Conservation (phyloP, 2,113 vertebrate genomes). For the Stictonetta naevosa region DNA sequence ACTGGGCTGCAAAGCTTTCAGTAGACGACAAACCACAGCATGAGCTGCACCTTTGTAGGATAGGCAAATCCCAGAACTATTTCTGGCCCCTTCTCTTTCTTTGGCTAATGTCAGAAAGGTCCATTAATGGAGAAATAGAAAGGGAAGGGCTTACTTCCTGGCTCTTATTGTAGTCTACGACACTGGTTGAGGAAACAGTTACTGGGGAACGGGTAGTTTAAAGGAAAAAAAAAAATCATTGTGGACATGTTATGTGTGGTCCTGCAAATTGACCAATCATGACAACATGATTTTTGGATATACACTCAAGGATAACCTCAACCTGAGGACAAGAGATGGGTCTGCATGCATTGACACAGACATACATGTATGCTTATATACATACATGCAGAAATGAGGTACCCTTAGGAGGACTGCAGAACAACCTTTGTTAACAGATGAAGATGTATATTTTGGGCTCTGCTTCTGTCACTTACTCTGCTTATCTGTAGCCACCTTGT, state of each 20-base stretch:
- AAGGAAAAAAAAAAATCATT: background rate
- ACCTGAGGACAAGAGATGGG: background rate
- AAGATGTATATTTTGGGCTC: background rate
- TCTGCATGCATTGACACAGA: background rate
- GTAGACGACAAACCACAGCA: background rate
- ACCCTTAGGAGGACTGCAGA: background rate
- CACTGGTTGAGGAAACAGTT: background rate
- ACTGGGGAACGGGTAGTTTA: background rate
- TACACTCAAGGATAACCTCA: accelerated
- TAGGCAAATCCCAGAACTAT: background rate
- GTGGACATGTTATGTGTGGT: background rate
- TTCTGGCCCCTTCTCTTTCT: background rate
- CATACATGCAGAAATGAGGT: background rate
- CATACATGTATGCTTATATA: background rate
- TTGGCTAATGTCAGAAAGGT: background rate
- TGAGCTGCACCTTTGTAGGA: accelerated
- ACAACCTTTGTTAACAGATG: background rate
- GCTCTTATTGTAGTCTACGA: background rate
- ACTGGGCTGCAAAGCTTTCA: background rate
- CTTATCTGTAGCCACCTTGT: background rate
- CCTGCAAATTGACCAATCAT: background rate
- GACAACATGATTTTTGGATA: accelerated
- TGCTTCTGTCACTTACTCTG: background rate
- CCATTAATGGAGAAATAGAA: background rate
- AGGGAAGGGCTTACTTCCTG: background rate